Base-by-base conservation (phyloP, 2,888 invertebrate species). In the Cotesia congregata region DNA sequence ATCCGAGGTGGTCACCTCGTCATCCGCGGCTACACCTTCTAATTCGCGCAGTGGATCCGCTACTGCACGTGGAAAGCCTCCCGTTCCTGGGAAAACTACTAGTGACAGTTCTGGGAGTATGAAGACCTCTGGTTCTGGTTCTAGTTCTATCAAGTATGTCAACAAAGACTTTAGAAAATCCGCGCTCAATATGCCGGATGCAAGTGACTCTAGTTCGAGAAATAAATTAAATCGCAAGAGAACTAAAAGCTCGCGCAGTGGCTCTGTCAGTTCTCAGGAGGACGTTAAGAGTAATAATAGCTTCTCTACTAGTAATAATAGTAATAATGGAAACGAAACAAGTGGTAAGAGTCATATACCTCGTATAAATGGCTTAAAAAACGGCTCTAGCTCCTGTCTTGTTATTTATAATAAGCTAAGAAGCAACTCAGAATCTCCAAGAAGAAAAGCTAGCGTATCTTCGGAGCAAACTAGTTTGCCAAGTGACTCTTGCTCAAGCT, bases 81-180 rank as follows among this genome's bases (percentile, higher is more conserved):
- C 91, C 83, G 90, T 91, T 74, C 91, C 91, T 17, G 30, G 30
- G 3, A 91, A 91, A 77, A 88, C 86, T 67, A 88, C 86, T 67
- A 88, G 87, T 68, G 90, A 90, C 77, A 81, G 12, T 30, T 30
- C 30, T 39, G 40, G 80, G 73, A 87, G 86, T 80, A 84, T 86
- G 74, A 85, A 84, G 74, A 80, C 83, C 30, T 80, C 86, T 1
- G 75, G 77, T 0, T 5, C 39, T 15, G 76, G 59, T 59, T 9
- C 12, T 59, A 6, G 62, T 15, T 62, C 50, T 7, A 81, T 86
- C 60, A 90, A 89, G 79, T 90, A 90, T 82, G 91, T 93, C 30
- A 94, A 94, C 86, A 94, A 95, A 88, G 94, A 94, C 86, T 94
- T 94, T 82, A 90, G 95, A 59, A 95, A 95, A 86, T 95, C 94